phyloP scores from a whole-genome alignment of 1,140 invertebrate genomes.

The Coelopa frigida region DNA sequence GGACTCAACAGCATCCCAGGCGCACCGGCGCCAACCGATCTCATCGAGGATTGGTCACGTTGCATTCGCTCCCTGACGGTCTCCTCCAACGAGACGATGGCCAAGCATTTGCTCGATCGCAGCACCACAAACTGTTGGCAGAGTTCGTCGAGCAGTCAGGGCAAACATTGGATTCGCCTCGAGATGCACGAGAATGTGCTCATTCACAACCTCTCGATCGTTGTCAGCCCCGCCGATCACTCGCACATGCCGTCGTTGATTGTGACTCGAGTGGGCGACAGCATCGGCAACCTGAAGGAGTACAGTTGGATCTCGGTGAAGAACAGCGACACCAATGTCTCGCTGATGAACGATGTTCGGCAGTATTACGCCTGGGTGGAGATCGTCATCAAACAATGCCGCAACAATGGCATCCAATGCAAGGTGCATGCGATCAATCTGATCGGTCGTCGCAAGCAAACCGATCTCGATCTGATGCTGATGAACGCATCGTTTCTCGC shows the following conservation, averaged over 20 bases:
- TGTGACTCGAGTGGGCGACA: conserved; percentile 70
- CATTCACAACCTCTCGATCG: conserved; percentile 71
- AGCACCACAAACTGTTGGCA: conserved; percentile 67
- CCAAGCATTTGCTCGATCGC: conserved; percentile 62
- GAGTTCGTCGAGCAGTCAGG: conserved; percentile 48
- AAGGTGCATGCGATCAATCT: conserved; percentile 80
- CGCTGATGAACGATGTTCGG: conserved; percentile 58
- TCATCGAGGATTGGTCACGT: conserved; percentile 62
- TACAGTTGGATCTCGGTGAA: conserved; percentile 51
- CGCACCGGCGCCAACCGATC: conserved; percentile 21
- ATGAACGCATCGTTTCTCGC: conserved; percentile 68
- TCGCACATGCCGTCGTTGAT: conserved; percentile 84
- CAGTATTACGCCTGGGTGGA: conserved; percentile 82
- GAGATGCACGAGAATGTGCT: conserved; percentile 82
- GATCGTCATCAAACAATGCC: conserved; percentile 83
- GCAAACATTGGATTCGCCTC: conserved; percentile 86
- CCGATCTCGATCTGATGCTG: conserved; percentile 58
- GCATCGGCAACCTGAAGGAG: conserved; percentile 45
- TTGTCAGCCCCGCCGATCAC: conserved; percentile 73
- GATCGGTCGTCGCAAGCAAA: conserved; percentile 62
- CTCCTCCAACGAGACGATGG: conserved; percentile 67
- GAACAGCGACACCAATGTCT: conserved; percentile 57
- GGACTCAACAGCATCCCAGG: conserved; percentile 8
- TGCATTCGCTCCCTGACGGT: conserved; percentile 72
- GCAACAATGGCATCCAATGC: conserved; percentile 88